Evolutionary conservation across 2,888 invertebrate genomes (phyloP).

Genomic region (Erebia ligea): DNA sequence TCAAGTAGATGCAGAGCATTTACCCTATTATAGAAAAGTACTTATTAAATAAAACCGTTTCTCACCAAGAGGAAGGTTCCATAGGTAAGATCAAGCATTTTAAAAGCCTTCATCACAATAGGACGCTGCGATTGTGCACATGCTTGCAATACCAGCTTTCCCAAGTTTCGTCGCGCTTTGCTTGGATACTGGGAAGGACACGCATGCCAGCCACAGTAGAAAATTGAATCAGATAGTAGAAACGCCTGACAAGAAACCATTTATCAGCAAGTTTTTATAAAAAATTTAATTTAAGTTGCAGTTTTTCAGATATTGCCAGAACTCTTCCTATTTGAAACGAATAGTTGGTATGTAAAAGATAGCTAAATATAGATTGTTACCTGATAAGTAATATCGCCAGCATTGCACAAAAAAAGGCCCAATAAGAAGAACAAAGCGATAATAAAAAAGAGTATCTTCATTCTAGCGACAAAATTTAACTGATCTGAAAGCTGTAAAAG

Average conservation of each 20-base stretch:
- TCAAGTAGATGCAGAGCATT: no score
- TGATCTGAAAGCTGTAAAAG: conserved; percentile 61
- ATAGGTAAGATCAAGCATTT: conserved; percentile 71
- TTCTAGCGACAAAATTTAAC: conserved; percentile 55
- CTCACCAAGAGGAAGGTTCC: conserved; percentile 64
- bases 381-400: conserved; percentile 76
- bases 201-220: conserved; percentile 72
- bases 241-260: conserved; percentile 57
- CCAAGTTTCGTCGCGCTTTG: conserved; percentile 48
- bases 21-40: no score
- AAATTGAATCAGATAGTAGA: conserved; percentile 65
- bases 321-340: no score
- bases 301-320: no score
- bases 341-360: no score
- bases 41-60: not conserved
- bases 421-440: conserved; percentile 65
- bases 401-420: conserved; percentile 71
- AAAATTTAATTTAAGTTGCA: no score
- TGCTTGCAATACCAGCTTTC: conserved; percentile 60
- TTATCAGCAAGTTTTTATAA: not conserved
- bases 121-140: conserved; percentile 67
- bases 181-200: conserved; percentile 46
- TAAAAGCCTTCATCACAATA: conserved; percentile 74
- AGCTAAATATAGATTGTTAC: conserved; percentile 45
- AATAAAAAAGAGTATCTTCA: conserved; percentile 70